phyloP scores from a whole-genome alignment of 1,140 invertebrate species.

The Liolophura sinensis region DNA sequence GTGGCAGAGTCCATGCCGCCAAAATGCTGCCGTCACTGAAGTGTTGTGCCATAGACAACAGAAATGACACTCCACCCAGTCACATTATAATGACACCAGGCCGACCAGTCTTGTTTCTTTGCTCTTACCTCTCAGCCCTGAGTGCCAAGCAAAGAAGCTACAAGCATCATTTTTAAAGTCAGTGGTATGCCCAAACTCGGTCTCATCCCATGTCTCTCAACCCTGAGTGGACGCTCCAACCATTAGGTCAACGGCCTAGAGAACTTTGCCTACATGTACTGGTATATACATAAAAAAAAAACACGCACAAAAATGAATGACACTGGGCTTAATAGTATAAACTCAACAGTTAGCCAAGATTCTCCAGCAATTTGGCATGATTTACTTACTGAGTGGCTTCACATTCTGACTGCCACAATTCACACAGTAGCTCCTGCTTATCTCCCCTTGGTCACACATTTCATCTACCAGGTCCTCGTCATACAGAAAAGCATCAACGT shows the following conservation, averaged over 20 bases:
- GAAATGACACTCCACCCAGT: too few species aligned
- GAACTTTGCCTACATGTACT: neutral
- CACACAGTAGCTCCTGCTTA: conserved; percentile 68
- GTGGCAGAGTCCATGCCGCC: too few species aligned
- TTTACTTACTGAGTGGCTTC: conserved; percentile 62
- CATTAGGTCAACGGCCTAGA: neutral
- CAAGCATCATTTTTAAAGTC: too few species aligned
- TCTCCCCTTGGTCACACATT: conserved; percentile 65
- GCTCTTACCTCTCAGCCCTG: too few species aligned
- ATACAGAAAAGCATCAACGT: conserved; percentile 75
- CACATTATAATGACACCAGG: too few species aligned
- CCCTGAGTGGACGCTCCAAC: neutral
- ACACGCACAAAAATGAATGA: neutral
- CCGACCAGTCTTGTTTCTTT: too few species aligned
- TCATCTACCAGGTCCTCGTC: conserved; percentile 68
- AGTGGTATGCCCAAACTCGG: neutral
- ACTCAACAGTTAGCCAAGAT: neutral
- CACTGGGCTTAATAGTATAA: neutral
- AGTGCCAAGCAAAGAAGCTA: too few species aligned
- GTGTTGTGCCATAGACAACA: too few species aligned
- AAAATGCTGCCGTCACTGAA: too few species aligned
- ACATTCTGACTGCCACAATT: conserved; percentile 69
- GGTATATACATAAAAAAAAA: neutral
- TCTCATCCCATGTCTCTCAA: neutral
- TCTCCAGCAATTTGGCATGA: neutral